Base-by-base conservation (phyloP, 2,797 vertebrate species). In the Mormyrus proboscirostris region DNA sequence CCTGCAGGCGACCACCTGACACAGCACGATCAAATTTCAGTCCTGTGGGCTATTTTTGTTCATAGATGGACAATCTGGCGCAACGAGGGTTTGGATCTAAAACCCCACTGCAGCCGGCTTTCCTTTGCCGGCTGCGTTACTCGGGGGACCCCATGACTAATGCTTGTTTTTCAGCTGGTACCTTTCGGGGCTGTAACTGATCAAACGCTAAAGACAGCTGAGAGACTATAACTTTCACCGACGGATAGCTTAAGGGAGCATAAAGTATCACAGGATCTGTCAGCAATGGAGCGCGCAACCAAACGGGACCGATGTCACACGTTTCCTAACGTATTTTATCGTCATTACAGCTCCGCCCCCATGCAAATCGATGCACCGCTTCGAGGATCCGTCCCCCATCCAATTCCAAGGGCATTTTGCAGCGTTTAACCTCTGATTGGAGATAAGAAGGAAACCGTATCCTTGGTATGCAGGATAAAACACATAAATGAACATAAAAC, bases 141-240 rank as follows among this genome's bases (percentile, higher is more conserved):
- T 51, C 9, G 22, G 82, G 82, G 44, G 44, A 49, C 22, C 82
- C 82, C 47, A 51, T 51, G 82, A 84, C 84, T 57, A 89, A 86
- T 51, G 82, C 87, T 88, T 86, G 65, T 33, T 88, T 73, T 55
- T 51, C 44, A 59, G 22, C 25, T 90, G 83, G 89, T 90, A 89
- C 89, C 85, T 73, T 89, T 47, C 50, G 65, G 62, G 76, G 84
- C 38, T 38, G 47, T 14, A 88, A 90, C 89, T 88, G 89, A 89
- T 90, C 79, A 59, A 69, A 87, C 29, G n/a, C 88, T 86, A 87
- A 84, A 86, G n/a, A 3, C 90, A 62, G 1, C 33, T 55, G 84
- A 73, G 88, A 49, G 65, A 14, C 65, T 62, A 57, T 33, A 79
- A 88, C 85, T 90, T 84, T 84, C 82, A 50, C n/a, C 19, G n/a